Evolutionary conservation across 2,888 invertebrate genomes (phyloP).

Genomic region (Lumbricus terrestris): DNA sequence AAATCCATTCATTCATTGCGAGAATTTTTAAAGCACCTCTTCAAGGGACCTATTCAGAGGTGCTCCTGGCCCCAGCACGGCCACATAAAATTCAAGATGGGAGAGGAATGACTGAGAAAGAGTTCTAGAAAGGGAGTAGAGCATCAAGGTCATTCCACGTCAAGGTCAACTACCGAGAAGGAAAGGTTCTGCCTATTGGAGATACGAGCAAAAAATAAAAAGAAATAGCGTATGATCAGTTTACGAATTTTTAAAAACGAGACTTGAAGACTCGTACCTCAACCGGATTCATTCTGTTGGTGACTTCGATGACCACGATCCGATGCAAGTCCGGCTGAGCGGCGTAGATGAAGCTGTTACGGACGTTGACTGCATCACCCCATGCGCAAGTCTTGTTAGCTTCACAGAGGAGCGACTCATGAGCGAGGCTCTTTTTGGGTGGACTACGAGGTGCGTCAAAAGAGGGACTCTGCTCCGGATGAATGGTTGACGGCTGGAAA

Average conservation of each 20-base stretch:
- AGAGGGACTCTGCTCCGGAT: neutral
- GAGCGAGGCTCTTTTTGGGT: neutral
- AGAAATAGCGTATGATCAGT: too few species aligned
- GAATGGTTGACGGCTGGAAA: conserved; percentile 57
- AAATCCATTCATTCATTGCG: too few species aligned
- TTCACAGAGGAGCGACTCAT: conserved; percentile 4
- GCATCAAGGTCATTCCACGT: too few species aligned
- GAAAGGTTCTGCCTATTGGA: too few species aligned
- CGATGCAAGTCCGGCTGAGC: conserved; percentile 25
- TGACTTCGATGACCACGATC: conserved; percentile 29
- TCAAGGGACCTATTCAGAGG: too few species aligned
- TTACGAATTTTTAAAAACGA: neutral
- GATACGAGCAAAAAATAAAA: too few species aligned
- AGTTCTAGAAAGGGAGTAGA: too few species aligned
- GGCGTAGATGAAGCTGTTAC: conserved; percentile 22
- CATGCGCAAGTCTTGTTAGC: conserved; percentile 25
- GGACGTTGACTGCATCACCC: conserved; percentile 26
- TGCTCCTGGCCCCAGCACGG: too few species aligned
- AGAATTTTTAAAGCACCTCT: too few species aligned
- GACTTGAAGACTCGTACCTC: conserved; percentile 26
- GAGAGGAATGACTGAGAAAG: too few species aligned
- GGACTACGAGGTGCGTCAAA: neutral
- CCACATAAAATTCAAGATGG: too few species aligned
- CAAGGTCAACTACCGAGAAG: too few species aligned
- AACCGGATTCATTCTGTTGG: conserved; percentile 26